Conservation (phyloP, 2,113 vertebrate species). For the Aptenodytes patagonicus region DNA sequence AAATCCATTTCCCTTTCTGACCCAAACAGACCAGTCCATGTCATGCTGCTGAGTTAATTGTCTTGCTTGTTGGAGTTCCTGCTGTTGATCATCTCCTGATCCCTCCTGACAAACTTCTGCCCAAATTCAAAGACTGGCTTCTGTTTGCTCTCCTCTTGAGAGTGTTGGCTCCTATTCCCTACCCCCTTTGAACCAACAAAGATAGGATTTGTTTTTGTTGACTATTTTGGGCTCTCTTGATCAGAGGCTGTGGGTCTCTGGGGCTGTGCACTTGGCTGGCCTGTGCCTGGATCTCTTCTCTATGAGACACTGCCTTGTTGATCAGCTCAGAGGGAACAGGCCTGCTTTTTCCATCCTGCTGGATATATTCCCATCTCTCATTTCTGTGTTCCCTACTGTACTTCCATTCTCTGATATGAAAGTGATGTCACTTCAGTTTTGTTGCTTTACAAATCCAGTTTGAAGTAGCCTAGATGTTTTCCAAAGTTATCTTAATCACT, state of each 20-base stretch:
- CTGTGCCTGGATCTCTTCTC: constrained; percentile 10
- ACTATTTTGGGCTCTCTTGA: constrained; percentile 35
- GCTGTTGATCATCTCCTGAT: constrained; percentile 12
- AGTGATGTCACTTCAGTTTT: constrained; percentile 31
- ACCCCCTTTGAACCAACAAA: constrained; percentile 13
- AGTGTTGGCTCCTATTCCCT: neutral
- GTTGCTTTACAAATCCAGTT: neutral
- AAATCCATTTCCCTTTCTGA: neutral
- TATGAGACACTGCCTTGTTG: constrained; percentile 17
- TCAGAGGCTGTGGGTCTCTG: constrained; percentile 25
- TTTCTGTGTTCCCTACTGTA: constrained; percentile 8
- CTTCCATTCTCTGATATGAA: constrained; percentile 2
- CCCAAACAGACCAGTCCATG: neutral
- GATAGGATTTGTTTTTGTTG: constrained; percentile 51
- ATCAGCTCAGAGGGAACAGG: constrained; percentile 32
- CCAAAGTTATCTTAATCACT: neutral
- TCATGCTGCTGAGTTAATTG: constrained; percentile 9
- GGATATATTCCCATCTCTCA: constrained; percentile 34
- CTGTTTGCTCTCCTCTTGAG: constrained; percentile 17
- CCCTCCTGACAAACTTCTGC: constrained; percentile 9
- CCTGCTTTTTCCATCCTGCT: constrained; percentile 46
- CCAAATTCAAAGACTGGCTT: constrained; percentile 14
- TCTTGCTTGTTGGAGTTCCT: constrained; percentile 21
- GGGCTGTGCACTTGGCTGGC: constrained; percentile 34
- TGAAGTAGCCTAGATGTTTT: constrained; percentile 13